Conservation (phyloP, 2,797 vertebrate species). For the Phoxinus dragarum region DNA sequence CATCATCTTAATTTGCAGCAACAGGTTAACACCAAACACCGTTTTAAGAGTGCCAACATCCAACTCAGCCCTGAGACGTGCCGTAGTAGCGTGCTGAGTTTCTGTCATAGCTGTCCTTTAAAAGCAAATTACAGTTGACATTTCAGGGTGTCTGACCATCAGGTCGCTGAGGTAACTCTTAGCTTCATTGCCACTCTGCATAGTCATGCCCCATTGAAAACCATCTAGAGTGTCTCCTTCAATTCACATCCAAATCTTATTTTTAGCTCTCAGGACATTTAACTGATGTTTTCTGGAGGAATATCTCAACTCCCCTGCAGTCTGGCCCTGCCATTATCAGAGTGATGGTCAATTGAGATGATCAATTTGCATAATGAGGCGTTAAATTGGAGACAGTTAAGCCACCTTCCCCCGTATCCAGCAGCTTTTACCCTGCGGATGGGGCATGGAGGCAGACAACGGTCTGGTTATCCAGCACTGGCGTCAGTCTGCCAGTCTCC, state of each 20-base stretch:
- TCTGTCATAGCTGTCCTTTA: slow-evolving; percentile 49
- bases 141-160: slow-evolving; percentile 70
- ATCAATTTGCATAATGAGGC: slow-evolving; percentile 88
- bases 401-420: slow-evolving; percentile 66
- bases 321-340: slow-evolving; percentile 76
- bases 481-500: slow-evolving; percentile 29
- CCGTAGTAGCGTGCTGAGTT: background rate
- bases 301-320: slow-evolving; percentile 70
- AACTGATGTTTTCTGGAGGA: slow-evolving; percentile 71
- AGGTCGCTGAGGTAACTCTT: slow-evolving; percentile 63
- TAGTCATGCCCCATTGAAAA: slow-evolving; percentile 70
- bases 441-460: slow-evolving; percentile 67
- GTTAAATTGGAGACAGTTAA: slow-evolving; percentile 83
- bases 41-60: slow-evolving; percentile 39
- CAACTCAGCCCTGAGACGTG: background rate
- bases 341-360: slow-evolving; percentile 85
- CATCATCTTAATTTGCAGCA: slow-evolving; percentile 49
- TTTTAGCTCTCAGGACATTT: slow-evolving; percentile 74
- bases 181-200: slow-evolving; percentile 69
- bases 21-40: slow-evolving; percentile 17
- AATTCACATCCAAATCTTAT: slow-evolving; percentile 71
- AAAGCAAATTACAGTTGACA: slow-evolving; percentile 61
- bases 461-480: slow-evolving; percentile 66
- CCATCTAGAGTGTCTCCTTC: slow-evolving; percentile 67
- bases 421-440: slow-evolving; percentile 72